A percentile compares a stretch with the other conserved stretches of the same genome.
Evolutionary conservation across 2,888 invertebrate genomes (phyloP).

Genomic region (Ectropis crepuscularia): DNA sequence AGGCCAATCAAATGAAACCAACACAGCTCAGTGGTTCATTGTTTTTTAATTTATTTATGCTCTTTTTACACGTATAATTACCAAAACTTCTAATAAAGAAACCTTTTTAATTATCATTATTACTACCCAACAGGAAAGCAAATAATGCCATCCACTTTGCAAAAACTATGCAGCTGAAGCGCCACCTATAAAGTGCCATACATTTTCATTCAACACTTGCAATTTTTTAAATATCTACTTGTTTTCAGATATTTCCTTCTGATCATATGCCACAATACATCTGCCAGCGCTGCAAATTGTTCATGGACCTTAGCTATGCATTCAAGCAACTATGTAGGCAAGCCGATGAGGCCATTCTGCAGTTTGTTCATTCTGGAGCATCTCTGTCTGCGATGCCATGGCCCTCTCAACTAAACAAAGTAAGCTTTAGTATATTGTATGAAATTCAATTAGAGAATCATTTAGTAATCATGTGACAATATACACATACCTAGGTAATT

Average conservation of each 20-base stretch:
- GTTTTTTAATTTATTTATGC: background rate
- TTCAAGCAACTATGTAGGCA: slow-evolving; percentile 91
- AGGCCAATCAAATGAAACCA: background rate
- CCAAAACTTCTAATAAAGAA: no score
- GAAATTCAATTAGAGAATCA: slow-evolving; percentile 25
- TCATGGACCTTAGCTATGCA: slow-evolving; percentile 88
- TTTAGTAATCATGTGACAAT: no score
- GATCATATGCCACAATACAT: slow-evolving; percentile 91
- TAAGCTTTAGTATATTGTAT: slow-evolving; percentile 48
- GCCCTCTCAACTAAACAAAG: slow-evolving; percentile 69
- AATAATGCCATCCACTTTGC: background rate
- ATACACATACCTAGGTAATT: no score
- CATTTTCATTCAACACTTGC: background rate
- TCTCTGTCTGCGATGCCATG: slow-evolving; percentile 82
- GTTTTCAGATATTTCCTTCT: slow-evolving; percentile 82
- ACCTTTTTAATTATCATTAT: no score
- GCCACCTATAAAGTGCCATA: slow-evolving; percentile 46
- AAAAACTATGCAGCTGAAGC: slow-evolving; percentile 26
- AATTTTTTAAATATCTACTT: slow-evolving; percentile 4
- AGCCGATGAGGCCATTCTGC: slow-evolving; percentile 88
- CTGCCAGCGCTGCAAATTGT: slow-evolving; percentile 87
- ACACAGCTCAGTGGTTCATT: background rate
- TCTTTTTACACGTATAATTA: no score
- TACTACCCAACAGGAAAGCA: background rate
- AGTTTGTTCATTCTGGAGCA: slow-evolving; percentile 87